A percentile compares a stretch with the other conserved stretches of the same genome.
Evolutionary conservation across 2,113 vertebrate genomes (phyloP).

Genomic region (Leptobrachium leishanense): DNA sequence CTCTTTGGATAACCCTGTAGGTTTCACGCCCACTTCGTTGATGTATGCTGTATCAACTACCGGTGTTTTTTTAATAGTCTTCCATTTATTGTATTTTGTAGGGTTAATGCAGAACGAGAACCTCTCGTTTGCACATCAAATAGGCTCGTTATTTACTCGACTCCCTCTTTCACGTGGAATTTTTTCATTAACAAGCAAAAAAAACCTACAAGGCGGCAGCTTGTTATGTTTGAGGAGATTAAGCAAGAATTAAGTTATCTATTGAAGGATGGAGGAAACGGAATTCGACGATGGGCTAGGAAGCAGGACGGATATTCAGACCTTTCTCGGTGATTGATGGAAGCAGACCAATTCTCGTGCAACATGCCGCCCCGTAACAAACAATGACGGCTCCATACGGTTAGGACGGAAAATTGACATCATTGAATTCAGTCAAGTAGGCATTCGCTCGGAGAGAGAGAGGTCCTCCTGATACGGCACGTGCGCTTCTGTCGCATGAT

Average conservation of each 20-base stretch:
- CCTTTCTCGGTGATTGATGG: slow-evolving; percentile 68
- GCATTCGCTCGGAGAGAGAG: slow-evolving; percentile 46
- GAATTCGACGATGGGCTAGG: slow-evolving; percentile 58
- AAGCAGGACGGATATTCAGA: slow-evolving; percentile 60
- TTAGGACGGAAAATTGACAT: slow-evolving; percentile 59
- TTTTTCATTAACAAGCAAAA: slow-evolving; percentile 63
- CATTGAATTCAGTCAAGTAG: slow-evolving; percentile 59
- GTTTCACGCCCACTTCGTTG: no score
- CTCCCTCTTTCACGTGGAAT: slow-evolving; percentile 46
- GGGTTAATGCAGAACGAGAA: slow-evolving; percentile 36
- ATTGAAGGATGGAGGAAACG: slow-evolving; percentile 54
- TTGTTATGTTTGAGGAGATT: slow-evolving; percentile 64
- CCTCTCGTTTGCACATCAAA: slow-evolving; percentile 59
- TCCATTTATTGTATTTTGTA: background rate
- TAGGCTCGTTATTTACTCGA: slow-evolving; percentile 49
- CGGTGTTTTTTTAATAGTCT: no score
- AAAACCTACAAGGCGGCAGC: slow-evolving; percentile 57
- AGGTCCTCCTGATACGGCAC: slow-evolving; percentile 19
- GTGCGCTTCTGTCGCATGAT: background rate
- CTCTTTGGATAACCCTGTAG: no score
- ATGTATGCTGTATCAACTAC: no score
- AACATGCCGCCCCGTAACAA: slow-evolving; percentile 64
- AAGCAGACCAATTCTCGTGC: slow-evolving; percentile 56
- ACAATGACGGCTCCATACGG: slow-evolving; percentile 51
- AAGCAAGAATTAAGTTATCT: slow-evolving; percentile 57